These are phyloP conservation scores for Silvanus unidentatus DNA, from an alignment of 2,888 invertebrate genomes.

Conservation along the genomic window DNA sequence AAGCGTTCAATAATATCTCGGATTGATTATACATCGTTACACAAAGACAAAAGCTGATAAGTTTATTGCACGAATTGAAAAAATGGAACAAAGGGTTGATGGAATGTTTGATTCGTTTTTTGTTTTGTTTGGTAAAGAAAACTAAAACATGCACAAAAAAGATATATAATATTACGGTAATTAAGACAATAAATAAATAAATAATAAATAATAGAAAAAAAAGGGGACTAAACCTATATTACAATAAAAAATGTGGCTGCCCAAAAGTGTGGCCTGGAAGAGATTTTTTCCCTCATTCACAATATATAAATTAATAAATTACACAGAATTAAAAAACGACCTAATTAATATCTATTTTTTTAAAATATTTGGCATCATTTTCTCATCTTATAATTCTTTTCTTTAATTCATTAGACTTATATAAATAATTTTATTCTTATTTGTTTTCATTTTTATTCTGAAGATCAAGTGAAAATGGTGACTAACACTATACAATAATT, in stretches of 20 bases:
- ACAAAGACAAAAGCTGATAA: too few species aligned
- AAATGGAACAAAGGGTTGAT: too few species aligned
- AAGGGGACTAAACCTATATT: slow-evolving; percentile 27
- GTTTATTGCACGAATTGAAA: slow-evolving; percentile 21
- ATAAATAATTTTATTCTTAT: slow-evolving; percentile 34
- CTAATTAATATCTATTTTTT: slow-evolving; percentile 29
- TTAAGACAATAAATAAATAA: slow-evolving; percentile 21
- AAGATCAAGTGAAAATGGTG: slow-evolving; percentile 34
- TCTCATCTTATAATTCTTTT: slow-evolving; percentile 14
- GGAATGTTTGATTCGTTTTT: slow-evolving; percentile 4
- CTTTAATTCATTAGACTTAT: slow-evolving; percentile 35
- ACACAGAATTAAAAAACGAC: slow-evolving; percentile 6
- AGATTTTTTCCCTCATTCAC: slow-evolving; percentile 17
- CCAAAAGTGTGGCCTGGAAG: slow-evolving; percentile 29
- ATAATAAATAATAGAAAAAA: slow-evolving; percentile 24
- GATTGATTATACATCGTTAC: background rate
- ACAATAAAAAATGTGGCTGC: slow-evolving; percentile 31
- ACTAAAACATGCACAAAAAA: slow-evolving; percentile 13
- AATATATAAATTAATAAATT: slow-evolving; percentile 25
- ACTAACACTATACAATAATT: slow-evolving; percentile 43
- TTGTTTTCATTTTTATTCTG: too few species aligned
- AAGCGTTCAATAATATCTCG: background rate
- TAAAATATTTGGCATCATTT: slow-evolving; percentile 44
- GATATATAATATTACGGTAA: slow-evolving; percentile 14
- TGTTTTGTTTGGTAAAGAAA: slow-evolving; percentile 7